Evolutionary conservation across 1,140 invertebrate genomes (phyloP), one percentile per base, ranked within the genome.

Genomic region (Drosophila repletoides): DNA sequence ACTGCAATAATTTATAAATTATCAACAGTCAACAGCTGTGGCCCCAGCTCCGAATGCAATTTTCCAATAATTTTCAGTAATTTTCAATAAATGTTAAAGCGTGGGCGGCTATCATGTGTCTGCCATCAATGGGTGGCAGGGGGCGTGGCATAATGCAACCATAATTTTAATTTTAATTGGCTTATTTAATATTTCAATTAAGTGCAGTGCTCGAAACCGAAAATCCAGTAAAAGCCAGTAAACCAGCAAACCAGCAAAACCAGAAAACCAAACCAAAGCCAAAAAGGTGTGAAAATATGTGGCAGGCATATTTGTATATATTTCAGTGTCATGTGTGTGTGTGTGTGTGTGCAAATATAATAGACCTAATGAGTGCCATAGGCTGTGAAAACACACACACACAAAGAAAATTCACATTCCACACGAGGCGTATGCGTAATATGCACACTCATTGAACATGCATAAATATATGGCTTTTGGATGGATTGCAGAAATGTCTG

Each of bases 101-200:
- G 14, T 3, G 6, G 12, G 7, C 51, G 14, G 24, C 24, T 65
- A 70, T 70, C 61, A 33, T 0, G 6, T 31, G 67, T 70, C 67
- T 70, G 61, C 21, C 60, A 70, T 70, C 67, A 14, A 12, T 31
- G 38, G 29, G 9, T 5, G 9, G 19, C 41, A 17, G 14, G 28
- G 29, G 28, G 38, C 38, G 63, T 49, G 34, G 34, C 36, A 51
- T 67, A 67, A 61, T 67, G 56, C 56, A 60, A 17, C 12, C 24
- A 40, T 68, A 65, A 70, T 70, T 65, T 69, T 66, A 59, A 71
- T 71, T 71, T 71, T 71, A 71, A 71, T 71, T 71, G 68, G 68
- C 68, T 60, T 53, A 67, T 71, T 71, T 71, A 66, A 67, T 59
- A 59, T 71, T 71, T 71, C 68, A 71, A 71, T 71, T 71, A 70